phyloP scores from a whole-genome alignment of 2,113 vertebrate species.

The Pterocles burchelli region DNA sequence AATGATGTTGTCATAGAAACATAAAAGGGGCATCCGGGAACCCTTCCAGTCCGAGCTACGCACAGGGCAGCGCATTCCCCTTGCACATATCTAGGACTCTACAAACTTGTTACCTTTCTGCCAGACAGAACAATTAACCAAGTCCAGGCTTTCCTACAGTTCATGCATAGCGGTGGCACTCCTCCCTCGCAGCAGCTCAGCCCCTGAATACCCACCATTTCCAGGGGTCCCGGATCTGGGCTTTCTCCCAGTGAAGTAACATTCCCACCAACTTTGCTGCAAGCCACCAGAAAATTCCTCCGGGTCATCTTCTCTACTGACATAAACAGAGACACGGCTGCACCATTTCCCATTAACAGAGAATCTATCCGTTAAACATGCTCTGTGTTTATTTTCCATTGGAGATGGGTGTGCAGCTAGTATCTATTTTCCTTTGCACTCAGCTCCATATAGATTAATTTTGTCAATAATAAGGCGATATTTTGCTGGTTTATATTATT shows the following conservation, averaged over 20 bases:
- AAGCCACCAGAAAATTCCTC: not conserved
- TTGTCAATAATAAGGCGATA: not conserved
- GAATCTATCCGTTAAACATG: not conserved
- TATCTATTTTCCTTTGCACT: conserved; percentile 22
- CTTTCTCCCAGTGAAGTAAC: not conserved
- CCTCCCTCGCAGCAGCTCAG: not conserved
- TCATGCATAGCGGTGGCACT: rapidly evolving
- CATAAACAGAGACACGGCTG: not conserved
- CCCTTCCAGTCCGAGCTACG: not conserved
- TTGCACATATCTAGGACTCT: not conserved
- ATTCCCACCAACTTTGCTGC: not conserved
- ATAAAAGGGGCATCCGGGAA: not conserved
- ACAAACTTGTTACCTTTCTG: not conserved
- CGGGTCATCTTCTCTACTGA: not conserved
- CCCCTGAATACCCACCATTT: not conserved
- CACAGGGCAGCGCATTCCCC: not conserved
- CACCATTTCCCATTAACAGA: not conserved
- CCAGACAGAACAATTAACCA: not conserved
- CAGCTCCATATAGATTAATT: not conserved
- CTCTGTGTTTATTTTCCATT: not conserved
- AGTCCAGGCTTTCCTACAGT: not conserved
- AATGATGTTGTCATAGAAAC: conserved; percentile 37
- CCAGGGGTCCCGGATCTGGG: not conserved
- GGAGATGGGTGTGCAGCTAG: not conserved
- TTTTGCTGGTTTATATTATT: not conserved